phyloP scores from a whole-genome alignment of 1,140 invertebrate genomes.

The Drosophila bipectinata region DNA sequence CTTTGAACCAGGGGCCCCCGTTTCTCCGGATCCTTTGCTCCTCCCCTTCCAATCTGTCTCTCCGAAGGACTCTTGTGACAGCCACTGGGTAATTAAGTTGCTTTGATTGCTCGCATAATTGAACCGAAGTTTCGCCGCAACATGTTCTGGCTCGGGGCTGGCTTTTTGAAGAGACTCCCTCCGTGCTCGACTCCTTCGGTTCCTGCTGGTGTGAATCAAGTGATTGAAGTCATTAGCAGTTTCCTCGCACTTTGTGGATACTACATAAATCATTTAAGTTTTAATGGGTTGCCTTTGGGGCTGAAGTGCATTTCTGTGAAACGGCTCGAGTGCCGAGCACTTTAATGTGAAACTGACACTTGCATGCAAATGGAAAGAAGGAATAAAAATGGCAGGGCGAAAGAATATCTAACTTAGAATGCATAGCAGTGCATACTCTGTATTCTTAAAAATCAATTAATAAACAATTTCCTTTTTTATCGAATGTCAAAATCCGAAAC shows the following conservation, averaged over 20 bases:
- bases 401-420: neutral
- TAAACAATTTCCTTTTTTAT: conserved; percentile 10
- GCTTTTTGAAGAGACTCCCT: neutral
- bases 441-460: conserved; percentile 17
- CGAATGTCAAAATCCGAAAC: conserved; percentile 4
- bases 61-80: conserved; percentile 20
- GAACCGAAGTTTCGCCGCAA: conserved; percentile 15
- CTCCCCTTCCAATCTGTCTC: neutral
- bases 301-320: neutral
- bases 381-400: neutral
- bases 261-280: conserved; percentile 39
- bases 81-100: conserved; percentile 49
- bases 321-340: neutral
- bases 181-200: neutral
- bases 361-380: neutral
- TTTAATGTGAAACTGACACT: neutral
- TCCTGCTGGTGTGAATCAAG: conserved; percentile 33
- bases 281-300: conserved; percentile 9
- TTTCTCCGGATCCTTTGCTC: conserved; percentile 3
- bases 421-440: neutral
- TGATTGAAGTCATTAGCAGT: conserved; percentile 40
- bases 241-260: conserved; percentile 13
- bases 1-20: conserved; percentile 1
- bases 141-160: conserved; percentile 5
- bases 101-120: conserved; percentile 34